Base-by-base conservation (phyloP, 2,113 vertebrate genomes). In the Epinephelus moara region DNA sequence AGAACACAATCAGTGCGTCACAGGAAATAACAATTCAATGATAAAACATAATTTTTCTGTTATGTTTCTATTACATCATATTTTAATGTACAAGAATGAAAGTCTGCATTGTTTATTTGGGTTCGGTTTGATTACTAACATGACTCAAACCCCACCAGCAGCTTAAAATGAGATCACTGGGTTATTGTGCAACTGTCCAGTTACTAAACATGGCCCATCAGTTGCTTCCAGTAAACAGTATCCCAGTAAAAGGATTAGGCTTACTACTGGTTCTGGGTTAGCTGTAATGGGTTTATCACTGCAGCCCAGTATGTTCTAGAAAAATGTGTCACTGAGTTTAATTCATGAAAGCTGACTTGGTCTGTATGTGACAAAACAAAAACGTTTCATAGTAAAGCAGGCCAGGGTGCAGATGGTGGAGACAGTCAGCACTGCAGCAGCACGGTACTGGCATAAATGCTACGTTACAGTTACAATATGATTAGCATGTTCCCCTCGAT, bases 241-340 rank as follows among this genome's bases (percentile, higher is more conserved):
- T 23, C 19, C 3, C 0, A 79, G 62, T 88, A 88, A 88, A 78
- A 78, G 85, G 91, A 91, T 93, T 90, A 91, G 25, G 69, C 50
- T 64, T 50, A 72, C 59, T 27, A n/a, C 33, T 50, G 75, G 69
- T 66, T 68, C 40, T 17, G 68, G 68, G 19, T 70, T 27, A 73
- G 37, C 68, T 75, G 12, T 75, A 71, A 80, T 74, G 80, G 60
- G 69, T 74, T 85, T 60, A 68, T 11, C 47, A 14, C 55, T 14
- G n/a, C 15, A 4, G 6, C 59, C 30, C 64, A 19, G 66, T 4
- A 0, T 18, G n/a, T 88, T 89, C 87, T 6, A 78, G 86, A 87
- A 85, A 11, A 71, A 75, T 66, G 81, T 30, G 50, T 2, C 18
- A 12, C 13, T 61, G 25, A 45, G 18, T 10, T 11, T 8, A 7